These are phyloP conservation scores for Ectropis crepuscularia DNA, from an alignment of 2,888 invertebrate species.

Conservation along the genomic window DNA sequence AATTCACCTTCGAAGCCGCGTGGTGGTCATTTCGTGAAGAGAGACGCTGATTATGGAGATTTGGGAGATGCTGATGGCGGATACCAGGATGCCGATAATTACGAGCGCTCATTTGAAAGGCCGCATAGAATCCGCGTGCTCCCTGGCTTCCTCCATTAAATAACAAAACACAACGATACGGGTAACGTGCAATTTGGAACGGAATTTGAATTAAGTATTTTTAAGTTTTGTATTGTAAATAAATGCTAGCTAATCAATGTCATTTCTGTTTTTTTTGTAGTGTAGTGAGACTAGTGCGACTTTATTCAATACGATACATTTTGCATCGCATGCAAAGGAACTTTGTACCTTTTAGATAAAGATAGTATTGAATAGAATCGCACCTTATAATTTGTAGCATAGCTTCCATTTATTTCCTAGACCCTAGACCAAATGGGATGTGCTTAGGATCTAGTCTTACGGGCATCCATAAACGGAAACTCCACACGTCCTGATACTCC, in stretches of 20 bases:
- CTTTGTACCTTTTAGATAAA: no score
- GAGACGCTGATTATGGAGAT: conserved; percentile 59
- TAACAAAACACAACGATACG: conserved; percentile 13
- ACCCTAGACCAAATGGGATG: no score
- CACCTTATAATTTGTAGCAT: no score
- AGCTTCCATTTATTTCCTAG: no score
- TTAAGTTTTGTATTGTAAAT: conserved; percentile 30
- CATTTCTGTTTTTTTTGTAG: conserved; percentile 23
- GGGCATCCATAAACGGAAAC: no score
- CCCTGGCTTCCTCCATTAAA: conserved; percentile 67
- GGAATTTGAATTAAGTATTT: conserved; percentile 9
- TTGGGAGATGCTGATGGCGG: conserved; percentile 47
- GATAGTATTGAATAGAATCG: no score
- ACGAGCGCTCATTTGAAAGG: conserved; percentile 57
- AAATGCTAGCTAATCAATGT: conserved; percentile 48
- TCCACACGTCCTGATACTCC: no score
- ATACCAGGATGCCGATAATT: conserved; percentile 43
- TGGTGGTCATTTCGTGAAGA: conserved; percentile 57
- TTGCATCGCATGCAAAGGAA: no score
- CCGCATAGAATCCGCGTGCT: conserved; percentile 67
- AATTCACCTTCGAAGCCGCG: conserved; percentile 16
- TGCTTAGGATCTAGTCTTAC: no score
- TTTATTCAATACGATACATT: background rate
- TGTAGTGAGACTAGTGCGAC: background rate
- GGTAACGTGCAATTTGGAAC: conserved; percentile 35